phyloP scores from a whole-genome alignment of 2,113 vertebrate genomes.

The Rhynchopsitta pachyrhyncha region DNA sequence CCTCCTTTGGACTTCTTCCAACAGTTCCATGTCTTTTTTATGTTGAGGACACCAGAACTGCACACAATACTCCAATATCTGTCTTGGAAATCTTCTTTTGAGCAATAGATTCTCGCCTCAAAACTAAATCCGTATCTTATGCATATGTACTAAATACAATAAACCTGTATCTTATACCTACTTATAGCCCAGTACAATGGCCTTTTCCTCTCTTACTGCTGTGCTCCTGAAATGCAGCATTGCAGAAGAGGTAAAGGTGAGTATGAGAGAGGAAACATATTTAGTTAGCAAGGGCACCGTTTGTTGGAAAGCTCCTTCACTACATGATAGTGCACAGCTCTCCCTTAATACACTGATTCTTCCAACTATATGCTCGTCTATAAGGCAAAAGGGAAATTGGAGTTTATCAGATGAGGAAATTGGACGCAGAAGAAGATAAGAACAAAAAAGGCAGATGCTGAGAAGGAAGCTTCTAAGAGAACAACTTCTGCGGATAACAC shows the following conservation, averaged over 20 bases:
- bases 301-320: neutral
- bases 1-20: too few species aligned
- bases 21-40: too few species aligned
- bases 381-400: neutral
- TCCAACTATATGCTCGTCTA: neutral
- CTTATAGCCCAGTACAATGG: neutral
- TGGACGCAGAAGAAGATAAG: neutral
- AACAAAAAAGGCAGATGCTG: neutral
- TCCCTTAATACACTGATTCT: neutral
- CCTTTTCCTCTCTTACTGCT: neutral
- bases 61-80: neutral
- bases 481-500: neutral
- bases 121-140: rapidly evolving
- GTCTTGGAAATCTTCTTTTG: neutral
- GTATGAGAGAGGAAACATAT: neutral
- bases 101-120: neutral
- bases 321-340: neutral
- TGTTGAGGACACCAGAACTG: too few species aligned
- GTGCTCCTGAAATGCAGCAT: neutral
- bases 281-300: neutral
- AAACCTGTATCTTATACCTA: neutral
- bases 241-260: neutral
- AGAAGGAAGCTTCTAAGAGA: neutral
- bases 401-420: neutral
- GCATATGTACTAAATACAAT: neutral